These are phyloP conservation scores for Cromileptes altivelis DNA, from an alignment of 2,113 vertebrate species.

Conservation along the genomic window DNA sequence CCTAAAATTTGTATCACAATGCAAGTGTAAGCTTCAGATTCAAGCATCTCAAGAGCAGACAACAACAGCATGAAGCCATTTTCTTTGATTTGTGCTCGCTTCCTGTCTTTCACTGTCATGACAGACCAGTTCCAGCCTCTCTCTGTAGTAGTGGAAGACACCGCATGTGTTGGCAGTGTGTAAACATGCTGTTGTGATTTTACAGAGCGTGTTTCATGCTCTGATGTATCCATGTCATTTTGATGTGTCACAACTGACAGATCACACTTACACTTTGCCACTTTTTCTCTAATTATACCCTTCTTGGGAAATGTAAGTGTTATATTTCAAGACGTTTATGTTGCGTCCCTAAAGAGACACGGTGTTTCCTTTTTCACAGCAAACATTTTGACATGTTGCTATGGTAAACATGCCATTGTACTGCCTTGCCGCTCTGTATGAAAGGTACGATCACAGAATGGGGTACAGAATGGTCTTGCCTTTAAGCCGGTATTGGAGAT, in stretches of 20 bases:
- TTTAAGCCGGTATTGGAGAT: too few species aligned
- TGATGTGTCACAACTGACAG: too few species aligned
- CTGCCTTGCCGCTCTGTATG: too few species aligned
- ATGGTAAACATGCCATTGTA: too few species aligned
- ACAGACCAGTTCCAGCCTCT: slow-evolving; percentile 2
- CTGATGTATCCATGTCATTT: background rate
- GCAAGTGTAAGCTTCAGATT: background rate
- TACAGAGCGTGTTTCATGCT: background rate
- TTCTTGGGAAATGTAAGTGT: background rate
- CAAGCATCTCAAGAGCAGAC: slow-evolving; percentile 2
- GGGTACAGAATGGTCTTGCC: too few species aligned
- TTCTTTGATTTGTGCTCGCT: slow-evolving; percentile 18
- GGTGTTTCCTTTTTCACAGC: background rate
- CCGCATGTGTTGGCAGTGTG: background rate
- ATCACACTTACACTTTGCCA: background rate
- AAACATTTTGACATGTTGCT: background rate
- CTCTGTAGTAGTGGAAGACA: background rate
- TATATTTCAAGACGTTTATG: background rate
- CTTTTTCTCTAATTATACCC: background rate
- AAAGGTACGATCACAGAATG: too few species aligned
- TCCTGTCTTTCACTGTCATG: slow-evolving; percentile 14
- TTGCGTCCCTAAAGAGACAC: too few species aligned
- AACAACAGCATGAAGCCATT: background rate
- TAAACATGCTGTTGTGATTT: background rate
- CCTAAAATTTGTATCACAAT: background rate